Evolutionary conservation across 2,797 vertebrate genomes (phyloP).

Genomic region (Molossus alvarezi): DNA sequence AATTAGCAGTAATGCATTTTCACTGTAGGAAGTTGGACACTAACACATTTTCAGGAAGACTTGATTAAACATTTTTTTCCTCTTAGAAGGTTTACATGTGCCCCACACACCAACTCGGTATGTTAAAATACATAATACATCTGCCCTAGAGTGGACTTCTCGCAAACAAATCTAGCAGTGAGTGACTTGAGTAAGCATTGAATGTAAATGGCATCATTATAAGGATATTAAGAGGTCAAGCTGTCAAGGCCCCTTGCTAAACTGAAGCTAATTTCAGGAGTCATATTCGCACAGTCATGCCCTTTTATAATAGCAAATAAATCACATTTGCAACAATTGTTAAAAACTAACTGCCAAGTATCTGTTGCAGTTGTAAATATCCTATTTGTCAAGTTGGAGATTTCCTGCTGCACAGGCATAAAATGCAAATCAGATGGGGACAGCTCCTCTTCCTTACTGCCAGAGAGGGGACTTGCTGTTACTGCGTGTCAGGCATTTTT

Average conservation of each 20-base stretch:
- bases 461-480: constrained; percentile 77
- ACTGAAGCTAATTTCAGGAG: constrained; percentile 98
- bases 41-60: constrained; percentile 81
- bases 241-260: constrained; percentile 96
- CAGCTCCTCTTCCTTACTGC: constrained; percentile 75
- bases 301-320: constrained; percentile 97
- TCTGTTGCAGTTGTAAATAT: constrained; percentile 95
- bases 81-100: constrained; percentile 64
- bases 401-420: constrained; percentile 92
- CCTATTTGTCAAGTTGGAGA: constrained; percentile 99
- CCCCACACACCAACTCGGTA: constrained; percentile 69
- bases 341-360: constrained; percentile 99
- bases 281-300: constrained; percentile 98
- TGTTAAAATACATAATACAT: constrained; percentile 75
- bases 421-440: constrained; percentile 93
- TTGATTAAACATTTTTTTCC: constrained; percentile 78
- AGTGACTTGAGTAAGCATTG: constrained; percentile 93
- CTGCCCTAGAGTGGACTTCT: constrained; percentile 88
- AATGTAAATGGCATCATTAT: constrained; percentile 99
- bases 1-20: constrained; percentile 85
- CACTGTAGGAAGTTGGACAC: constrained; percentile 84
- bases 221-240: constrained; percentile 99
- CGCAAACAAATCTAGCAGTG: constrained; percentile 86
- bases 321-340: constrained; percentile 98
- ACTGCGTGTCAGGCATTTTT: constrained; percentile 20